Conservation (phyloP, 2,797 vertebrate species). For the Phataginus tetradactyla region DNA sequence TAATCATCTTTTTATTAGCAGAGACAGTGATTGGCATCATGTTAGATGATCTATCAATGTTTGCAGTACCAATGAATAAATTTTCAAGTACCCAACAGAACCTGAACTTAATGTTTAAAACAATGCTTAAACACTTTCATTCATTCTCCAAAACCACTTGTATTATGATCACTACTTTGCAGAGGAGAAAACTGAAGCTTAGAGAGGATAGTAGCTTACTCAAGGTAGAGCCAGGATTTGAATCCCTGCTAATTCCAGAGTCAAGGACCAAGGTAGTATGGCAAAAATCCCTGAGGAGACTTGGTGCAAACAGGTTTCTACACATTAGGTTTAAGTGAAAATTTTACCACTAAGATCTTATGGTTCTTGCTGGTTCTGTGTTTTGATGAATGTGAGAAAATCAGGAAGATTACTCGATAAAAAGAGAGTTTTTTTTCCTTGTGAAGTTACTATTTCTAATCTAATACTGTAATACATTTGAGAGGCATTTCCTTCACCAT, state of each 20-base stretch:
- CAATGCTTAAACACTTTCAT: not conserved
- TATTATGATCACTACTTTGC: not conserved
- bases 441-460: slow-evolving; percentile 48
- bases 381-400: slow-evolving; percentile 40
- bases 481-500: not conserved
- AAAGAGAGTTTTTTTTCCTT: not conserved
- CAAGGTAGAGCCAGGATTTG: not conserved
- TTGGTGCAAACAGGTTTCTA: not conserved
- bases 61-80: not conserved
- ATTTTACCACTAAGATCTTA: not conserved
- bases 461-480: not conserved
- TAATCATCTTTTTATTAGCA: not conserved
- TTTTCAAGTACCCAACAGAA: slow-evolving; percentile 35
- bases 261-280: not conserved
- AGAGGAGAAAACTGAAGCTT: not conserved
- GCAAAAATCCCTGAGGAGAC: not conserved
- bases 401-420: slow-evolving; percentile 31
- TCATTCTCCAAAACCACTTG: not conserved
- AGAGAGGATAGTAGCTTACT: not conserved
- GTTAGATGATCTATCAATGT: not conserved
- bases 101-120: not conserved
- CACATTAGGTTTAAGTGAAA: not conserved
- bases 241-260: slow-evolving; percentile 11
- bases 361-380: not conserved
- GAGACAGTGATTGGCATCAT: not conserved